Conservation (phyloP, 2,113 vertebrate species). For the Etheostoma spectabile region DNA sequence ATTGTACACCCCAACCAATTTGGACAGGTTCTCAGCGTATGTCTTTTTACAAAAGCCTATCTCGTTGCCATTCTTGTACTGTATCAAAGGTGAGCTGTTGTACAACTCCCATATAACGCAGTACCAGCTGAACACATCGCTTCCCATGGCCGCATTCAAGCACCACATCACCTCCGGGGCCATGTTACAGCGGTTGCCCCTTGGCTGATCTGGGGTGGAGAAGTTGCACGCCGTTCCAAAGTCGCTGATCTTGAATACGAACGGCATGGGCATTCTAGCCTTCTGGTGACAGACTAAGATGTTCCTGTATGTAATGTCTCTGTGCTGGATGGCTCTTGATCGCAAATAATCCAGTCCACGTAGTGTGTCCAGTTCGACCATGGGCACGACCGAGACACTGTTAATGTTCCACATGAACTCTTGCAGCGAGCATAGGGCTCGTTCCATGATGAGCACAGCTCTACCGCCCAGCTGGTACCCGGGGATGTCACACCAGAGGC, state of each 20-base stretch:
- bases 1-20: neutral
- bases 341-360: neutral
- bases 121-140: slow-evolving; percentile 22
- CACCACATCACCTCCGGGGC: slow-evolving; percentile 8
- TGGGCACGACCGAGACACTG: neutral
- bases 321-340: slow-evolving; percentile 1
- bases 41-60: neutral
- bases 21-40: neutral
- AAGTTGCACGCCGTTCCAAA: slow-evolving; percentile 6
- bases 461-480: neutral
- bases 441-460: neutral
- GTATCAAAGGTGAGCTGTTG: neutral
- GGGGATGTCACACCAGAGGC: neutral
- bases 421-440: neutral
- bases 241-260: slow-evolving; percentile 8
- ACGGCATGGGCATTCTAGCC: accelerated
- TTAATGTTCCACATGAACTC: neutral
- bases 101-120: neutral
- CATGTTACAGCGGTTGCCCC: neutral
- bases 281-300: neutral
- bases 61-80: neutral
- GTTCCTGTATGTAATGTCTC: slow-evolving; percentile 4
- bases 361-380: neutral
- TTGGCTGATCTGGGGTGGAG: neutral
- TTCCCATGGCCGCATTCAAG: neutral